A percentile compares a stretch with the other conserved stretches of the same genome.
phyloP scores from a whole-genome alignment of 1,140 invertebrate genomes.

The Cydia amplana region DNA sequence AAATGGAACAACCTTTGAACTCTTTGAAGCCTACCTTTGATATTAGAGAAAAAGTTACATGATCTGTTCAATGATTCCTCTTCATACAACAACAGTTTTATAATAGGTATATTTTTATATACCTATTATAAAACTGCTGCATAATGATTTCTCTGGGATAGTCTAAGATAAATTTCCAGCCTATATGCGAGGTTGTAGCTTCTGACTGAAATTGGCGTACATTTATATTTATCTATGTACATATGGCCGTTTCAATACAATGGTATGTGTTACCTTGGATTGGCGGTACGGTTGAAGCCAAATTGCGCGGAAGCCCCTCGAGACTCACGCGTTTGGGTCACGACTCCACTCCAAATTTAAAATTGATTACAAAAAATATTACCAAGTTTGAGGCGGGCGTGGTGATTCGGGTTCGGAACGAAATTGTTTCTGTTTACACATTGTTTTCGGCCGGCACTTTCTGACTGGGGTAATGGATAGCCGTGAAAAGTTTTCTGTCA shows the following conservation, averaged over 20 bases:
- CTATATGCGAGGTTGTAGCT: background rate
- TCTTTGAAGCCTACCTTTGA: too few species aligned
- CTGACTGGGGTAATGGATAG: slow-evolving; percentile 17
- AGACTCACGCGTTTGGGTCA: slow-evolving; percentile 64
- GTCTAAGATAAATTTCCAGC: too few species aligned
- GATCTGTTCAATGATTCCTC: too few species aligned
- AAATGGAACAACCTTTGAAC: too few species aligned
- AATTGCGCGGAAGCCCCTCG: slow-evolving; percentile 57
- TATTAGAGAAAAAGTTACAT: too few species aligned
- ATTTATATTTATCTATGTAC: background rate
- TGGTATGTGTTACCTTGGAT: slow-evolving; percentile 34
- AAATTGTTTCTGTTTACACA: slow-evolving; percentile 31
- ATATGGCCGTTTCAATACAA: slow-evolving; percentile 6
- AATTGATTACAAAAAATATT: slow-evolving; percentile 70
- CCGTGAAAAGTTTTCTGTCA: slow-evolving; percentile 11
- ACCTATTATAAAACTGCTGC: background rate
- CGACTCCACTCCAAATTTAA: slow-evolving; percentile 73
- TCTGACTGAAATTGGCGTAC: background rate
- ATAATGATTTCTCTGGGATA: background rate
- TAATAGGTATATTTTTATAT: too few species aligned
- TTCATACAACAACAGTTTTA: too few species aligned
- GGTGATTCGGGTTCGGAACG: slow-evolving; percentile 25
- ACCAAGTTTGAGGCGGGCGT: slow-evolving; percentile 32
- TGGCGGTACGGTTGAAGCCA: slow-evolving; percentile 32
- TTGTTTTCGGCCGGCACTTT: slow-evolving; percentile 18